phyloP scores from a whole-genome alignment of 2,797 vertebrate genomes.

The Sebastes trivittatus region DNA sequence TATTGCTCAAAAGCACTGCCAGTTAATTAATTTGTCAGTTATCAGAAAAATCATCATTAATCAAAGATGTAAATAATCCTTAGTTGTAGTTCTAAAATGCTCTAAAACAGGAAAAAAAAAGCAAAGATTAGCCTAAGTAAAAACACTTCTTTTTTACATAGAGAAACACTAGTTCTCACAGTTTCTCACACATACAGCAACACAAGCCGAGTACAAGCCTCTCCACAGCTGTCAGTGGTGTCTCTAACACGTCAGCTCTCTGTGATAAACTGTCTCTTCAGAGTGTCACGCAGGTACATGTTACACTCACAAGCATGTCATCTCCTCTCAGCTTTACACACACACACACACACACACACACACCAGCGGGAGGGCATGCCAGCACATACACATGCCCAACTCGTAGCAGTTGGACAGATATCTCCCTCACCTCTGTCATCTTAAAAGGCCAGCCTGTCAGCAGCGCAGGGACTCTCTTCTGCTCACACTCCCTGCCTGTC shows the following conservation, averaged over 20 bases:
- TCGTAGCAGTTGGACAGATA: conserved; percentile 32
- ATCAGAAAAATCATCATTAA: background rate
- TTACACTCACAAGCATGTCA: conserved; percentile 33
- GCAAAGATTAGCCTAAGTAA: background rate
- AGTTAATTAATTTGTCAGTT: background rate
- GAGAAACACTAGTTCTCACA: background rate
- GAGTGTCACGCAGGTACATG: conserved; percentile 43
- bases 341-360: background rate
- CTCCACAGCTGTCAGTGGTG: conserved; percentile 34
- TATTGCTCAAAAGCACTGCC: background rate
- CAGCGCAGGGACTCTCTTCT: background rate
- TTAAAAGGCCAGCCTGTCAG: conserved; percentile 46
- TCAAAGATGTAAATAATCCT: background rate
- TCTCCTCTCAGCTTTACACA: conserved; percentile 29
- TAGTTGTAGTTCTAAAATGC: background rate
- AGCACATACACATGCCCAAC: background rate
- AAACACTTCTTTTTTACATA: background rate
- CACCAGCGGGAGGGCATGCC: background rate
- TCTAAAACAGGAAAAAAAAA: background rate
- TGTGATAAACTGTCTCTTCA: conserved; percentile 53
- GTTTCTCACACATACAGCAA: background rate
- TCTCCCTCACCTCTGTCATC: conserved; percentile 48
- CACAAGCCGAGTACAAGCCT: background rate
- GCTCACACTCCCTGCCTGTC: conserved; percentile 15
- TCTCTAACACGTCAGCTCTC: conserved; percentile 43